phyloP scores from a whole-genome alignment of 1,140 invertebrate species.

The Chironomus tepperi region DNA sequence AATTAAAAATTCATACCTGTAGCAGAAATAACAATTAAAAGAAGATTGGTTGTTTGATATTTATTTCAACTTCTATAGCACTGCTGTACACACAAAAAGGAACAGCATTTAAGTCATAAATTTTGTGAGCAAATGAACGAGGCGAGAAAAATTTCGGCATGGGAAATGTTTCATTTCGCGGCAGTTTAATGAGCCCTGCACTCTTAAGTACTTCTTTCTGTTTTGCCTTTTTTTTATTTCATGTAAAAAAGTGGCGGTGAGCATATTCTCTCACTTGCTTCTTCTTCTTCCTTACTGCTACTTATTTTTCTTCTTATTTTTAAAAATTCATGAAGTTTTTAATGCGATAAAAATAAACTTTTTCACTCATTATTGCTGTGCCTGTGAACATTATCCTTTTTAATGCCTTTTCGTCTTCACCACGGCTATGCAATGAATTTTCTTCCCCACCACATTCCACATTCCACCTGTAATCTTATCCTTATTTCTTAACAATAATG shows the following conservation, averaged over 20 bases:
- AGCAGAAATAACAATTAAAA: too few relatives aligned
- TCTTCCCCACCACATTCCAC: neutral
- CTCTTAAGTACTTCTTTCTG: neutral
- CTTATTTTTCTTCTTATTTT: neutral
- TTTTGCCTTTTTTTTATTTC: neutral
- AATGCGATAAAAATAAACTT: constrained; percentile 9
- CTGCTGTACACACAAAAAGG: too few relatives aligned
- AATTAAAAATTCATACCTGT: too few relatives aligned
- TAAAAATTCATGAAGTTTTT: neutral
- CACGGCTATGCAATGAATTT: neutral
- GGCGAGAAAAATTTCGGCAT: neutral
- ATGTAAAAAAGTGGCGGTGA: neutral
- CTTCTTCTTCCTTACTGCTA: too few relatives aligned
- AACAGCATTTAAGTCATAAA: too few relatives aligned
- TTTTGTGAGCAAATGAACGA: too few relatives aligned
- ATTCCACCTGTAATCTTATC: neutral
- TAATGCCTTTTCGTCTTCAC: neutral
- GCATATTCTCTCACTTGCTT: neutral
- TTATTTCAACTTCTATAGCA: too few relatives aligned
- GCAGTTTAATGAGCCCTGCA: neutral
- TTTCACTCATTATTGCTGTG: neutral
- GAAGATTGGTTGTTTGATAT: too few relatives aligned
- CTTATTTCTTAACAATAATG: neutral
- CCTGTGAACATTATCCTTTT: neutral
- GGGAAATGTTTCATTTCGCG: neutral